Percentiles rank a stretch among this genome's conserved stretches.
Conservation (phyloP, 2,888 invertebrate genomes). For the Ochropleura plecta region DNA sequence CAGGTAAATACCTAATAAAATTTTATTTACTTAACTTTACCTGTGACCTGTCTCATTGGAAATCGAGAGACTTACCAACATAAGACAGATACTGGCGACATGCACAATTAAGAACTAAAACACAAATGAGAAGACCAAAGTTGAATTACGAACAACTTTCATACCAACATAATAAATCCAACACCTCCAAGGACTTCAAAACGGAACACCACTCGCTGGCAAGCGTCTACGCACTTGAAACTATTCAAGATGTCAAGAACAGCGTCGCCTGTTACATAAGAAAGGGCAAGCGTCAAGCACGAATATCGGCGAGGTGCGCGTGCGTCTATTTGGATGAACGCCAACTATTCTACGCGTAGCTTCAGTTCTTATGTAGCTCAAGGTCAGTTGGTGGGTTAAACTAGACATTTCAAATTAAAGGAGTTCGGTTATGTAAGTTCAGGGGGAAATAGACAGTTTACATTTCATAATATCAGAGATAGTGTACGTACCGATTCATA, state of each 20-base stretch:
- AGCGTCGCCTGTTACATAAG: conserved; percentile 72
- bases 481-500: too few species aligned
- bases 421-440: conserved; percentile 62
- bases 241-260: conserved; percentile 71
- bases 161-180: conserved; percentile 1
- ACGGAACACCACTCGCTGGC: conserved; percentile 43
- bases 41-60: background rate
- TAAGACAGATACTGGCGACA: too few species aligned
- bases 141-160: conserved; percentile 2
- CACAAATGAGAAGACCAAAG: background rate
- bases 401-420: conserved; percentile 67
- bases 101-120: background rate
- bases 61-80: background rate
- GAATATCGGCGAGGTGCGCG: conserved; percentile 52
- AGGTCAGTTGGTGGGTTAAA: conserved; percentile 73
- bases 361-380: conserved; percentile 66
- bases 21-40: too few species aligned
- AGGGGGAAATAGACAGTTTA: background rate
- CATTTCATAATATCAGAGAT: background rate
- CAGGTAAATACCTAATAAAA: background rate
- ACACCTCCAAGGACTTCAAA: conserved; percentile 38
- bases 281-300: conserved; percentile 73
- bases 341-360: conserved; percentile 75
- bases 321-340: conserved; percentile 69
- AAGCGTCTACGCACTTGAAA: conserved; percentile 62